Evolutionary conservation across 2,113 vertebrate genomes (phyloP).

Genomic region (Bubo scandiacus): DNA sequence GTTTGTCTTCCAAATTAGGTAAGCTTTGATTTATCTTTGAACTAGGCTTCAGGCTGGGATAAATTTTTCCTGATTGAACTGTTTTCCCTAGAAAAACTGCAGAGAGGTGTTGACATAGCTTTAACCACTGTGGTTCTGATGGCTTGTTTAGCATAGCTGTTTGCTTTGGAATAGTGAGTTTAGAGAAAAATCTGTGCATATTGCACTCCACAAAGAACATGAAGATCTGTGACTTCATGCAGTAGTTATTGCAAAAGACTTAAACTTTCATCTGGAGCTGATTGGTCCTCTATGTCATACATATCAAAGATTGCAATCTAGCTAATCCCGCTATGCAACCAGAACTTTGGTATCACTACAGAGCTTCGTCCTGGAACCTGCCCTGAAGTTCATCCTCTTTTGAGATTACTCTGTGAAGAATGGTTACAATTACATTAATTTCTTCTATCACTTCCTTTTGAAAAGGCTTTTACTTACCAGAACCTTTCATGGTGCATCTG

Average conservation of each 20-base stretch:
- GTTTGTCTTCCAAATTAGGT: neutral
- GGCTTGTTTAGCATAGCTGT: neutral
- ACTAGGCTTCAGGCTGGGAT: neutral
- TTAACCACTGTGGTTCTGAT: neutral
- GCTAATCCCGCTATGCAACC: neutral
- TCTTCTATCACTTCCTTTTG: neutral
- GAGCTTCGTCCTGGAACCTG: neutral
- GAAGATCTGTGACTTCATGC: neutral
- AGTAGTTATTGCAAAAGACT: neutral
- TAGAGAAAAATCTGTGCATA: neutral
- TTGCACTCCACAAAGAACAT: neutral
- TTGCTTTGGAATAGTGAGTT: neutral
- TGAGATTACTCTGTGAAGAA: neutral
- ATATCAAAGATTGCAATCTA: neutral
- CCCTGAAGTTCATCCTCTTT: neutral
- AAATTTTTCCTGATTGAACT: neutral
- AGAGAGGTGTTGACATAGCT: neutral
- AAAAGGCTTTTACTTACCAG: neutral
- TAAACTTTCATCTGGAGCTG: neutral
- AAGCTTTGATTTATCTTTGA: slow-evolving; percentile 37
- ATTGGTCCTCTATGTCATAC: neutral
- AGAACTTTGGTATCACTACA: neutral
- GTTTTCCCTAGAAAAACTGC: neutral
- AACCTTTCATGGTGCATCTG: neutral
- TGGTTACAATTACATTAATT: accelerated